These are phyloP conservation scores for Gymnocheta viridis DNA, from an alignment of 2,888 invertebrate species.

Conservation along the genomic window DNA sequence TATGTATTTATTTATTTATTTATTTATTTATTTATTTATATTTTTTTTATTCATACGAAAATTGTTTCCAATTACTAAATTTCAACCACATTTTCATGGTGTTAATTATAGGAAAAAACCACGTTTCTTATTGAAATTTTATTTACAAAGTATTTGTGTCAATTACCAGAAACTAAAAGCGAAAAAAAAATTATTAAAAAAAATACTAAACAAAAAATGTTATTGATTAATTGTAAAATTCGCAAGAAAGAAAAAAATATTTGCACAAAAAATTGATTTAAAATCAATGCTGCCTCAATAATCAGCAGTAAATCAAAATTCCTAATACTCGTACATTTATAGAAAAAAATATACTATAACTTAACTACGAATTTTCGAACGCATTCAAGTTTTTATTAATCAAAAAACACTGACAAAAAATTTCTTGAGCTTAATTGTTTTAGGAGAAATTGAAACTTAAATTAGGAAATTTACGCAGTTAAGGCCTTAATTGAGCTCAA, in stretches of 20 bases:
- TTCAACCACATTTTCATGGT: constrained; percentile 56
- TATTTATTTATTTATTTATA: background rate
- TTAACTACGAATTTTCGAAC: background rate
- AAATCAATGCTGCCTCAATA: constrained; percentile 52
- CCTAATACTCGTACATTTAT: constrained; percentile 27
- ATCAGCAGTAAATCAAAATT: constrained; percentile 62
- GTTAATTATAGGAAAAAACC: constrained; percentile 61
- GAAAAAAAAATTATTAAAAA: constrained; percentile 22
- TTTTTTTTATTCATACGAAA: constrained; percentile 31
- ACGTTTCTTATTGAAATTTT: constrained; percentile 40
- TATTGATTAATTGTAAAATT: constrained; percentile 45
- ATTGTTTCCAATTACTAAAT: constrained; percentile 22
- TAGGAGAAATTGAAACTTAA: background rate
- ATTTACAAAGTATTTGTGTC: constrained; percentile 66
- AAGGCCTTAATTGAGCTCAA: too few species aligned
- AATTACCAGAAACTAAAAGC: constrained; percentile 61
- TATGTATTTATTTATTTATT: background rate
- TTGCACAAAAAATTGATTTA: constrained; percentile 26
- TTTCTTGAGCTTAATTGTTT: background rate
- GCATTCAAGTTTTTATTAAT: background rate
- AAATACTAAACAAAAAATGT: background rate
- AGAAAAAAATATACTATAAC: background rate
- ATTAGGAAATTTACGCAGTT: too few species aligned
- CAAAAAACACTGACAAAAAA: constrained; percentile 4
- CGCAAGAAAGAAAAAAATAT: constrained; percentile 2